phyloP scores from a whole-genome alignment of 2,797 vertebrate genomes.

The Myotis vivesi region DNA sequence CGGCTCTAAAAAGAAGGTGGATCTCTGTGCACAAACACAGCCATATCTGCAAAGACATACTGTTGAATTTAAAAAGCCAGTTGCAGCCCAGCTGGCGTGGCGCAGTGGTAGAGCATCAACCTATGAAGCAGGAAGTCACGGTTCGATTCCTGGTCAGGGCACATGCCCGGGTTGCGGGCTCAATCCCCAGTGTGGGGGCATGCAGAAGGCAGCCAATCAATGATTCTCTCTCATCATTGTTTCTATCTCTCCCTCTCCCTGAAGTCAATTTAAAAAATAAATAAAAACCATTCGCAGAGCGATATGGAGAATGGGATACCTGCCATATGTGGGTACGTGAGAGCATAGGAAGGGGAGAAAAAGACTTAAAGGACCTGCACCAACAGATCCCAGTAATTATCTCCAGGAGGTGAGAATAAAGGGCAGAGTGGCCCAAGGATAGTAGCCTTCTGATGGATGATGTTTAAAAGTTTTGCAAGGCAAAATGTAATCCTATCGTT shows the following conservation, averaged over 20 bases:
- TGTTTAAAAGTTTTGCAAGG: slow-evolving; percentile 4
- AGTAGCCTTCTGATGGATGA: neutral
- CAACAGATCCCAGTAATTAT: neutral
- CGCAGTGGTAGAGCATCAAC: too few relatives aligned
- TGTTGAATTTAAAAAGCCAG: neutral
- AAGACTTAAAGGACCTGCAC: neutral
- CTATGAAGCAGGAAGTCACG: too few relatives aligned
- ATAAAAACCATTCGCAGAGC: neutral
- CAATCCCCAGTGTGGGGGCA: too few relatives aligned
- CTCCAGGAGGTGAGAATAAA: neutral
- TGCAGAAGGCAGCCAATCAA: too few relatives aligned
- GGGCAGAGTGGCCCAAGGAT: neutral
- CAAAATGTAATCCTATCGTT: neutral
- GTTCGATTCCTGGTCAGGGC: too few relatives aligned
- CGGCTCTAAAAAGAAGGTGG: neutral
- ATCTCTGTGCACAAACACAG: neutral
- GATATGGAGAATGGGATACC: neutral
- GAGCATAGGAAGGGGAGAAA: neutral
- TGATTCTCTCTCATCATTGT: too few relatives aligned
- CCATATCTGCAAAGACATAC: neutral
- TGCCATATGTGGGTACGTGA: too few relatives aligned
- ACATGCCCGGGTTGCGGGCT: too few relatives aligned
- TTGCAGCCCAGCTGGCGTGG: neutral
- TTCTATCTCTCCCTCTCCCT: too few relatives aligned
- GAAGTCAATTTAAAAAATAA: too few relatives aligned